Evolutionary conservation across 2,797 vertebrate genomes (phyloP), one percentile per base, ranked within the genome.

Genomic region (Pseudochromis fuscus): DNA sequence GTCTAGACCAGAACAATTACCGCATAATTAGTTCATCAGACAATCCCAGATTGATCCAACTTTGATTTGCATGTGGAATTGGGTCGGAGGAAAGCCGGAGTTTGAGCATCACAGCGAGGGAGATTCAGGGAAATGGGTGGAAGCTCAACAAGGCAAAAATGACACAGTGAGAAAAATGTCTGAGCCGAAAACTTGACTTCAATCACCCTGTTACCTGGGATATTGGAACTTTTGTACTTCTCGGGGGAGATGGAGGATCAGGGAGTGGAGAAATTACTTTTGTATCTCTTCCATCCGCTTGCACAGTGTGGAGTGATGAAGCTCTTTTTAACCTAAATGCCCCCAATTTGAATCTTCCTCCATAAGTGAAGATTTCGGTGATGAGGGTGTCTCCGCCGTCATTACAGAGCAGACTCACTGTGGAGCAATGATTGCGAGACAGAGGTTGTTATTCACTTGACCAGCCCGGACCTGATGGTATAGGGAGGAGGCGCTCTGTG

Each of bases 1-100:
- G 89, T 87, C 89, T 81, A 86, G 88, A 89, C 88, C 88, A 81
- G 83, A 79, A 89, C 90, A 90, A 92, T 92, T 86, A 89, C 84
- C 18, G 72, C 75, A 72, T 91, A 90, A 93, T 92, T 90, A 92
- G 82, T 87, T 88, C 83, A 89, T 91, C 89, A 90, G 88, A 85
- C 84, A 38, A 77, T 72, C 72, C 75, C 61, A 53, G 81, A 91
- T 89, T 89, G 89, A 92, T 88, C 87, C 75, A 35, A 33, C 81
- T 87, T 85, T 81, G 85, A 90, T 90, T 90, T 89, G 87, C 85
- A 89, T 88, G 78, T 21, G 18, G 70, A 82, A 76, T 23, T 42
- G 72, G 72, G 79, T 77, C 44, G 35, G 30, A 57, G 67, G 10
- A 58, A 63, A 69, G 52, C 44, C 45, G 1, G 30, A 31, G 24